Evolutionary conservation across 2,888 invertebrate genomes (phyloP), one percentile per base, ranked within the genome.

Genomic region (Byasa hedistus): DNA sequence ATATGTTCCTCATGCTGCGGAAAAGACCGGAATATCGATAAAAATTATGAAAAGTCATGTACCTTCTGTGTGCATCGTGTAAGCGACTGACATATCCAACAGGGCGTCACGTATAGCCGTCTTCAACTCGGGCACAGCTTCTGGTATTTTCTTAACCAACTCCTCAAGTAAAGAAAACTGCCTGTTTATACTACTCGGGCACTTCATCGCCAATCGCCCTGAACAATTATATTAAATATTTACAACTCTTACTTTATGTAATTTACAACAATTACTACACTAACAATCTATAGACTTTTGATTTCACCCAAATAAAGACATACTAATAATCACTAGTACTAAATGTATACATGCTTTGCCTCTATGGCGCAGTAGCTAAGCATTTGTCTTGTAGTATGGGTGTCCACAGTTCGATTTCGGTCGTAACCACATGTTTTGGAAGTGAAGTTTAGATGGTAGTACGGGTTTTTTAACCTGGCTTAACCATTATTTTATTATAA

Each of bases 21-120:
- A 44, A 44, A 44, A 44, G 12, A 17, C 12, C 2, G 17, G 17
- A 39, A 39, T 39, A 2, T 4, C 0, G 12, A 44, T 17, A 15
- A 1, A 44, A 4, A 44, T 15, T 17, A 15, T 19, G 32, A 22
- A 23, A 55, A 8, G 17, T 52, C 5, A 32, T 58, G 57, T 72
- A 90, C 91, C 87, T 73, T 85, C 76, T 65, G 78, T 72, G n/a
- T 72, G 75, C 57, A 90, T 84, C 71, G 89, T 93, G 75, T 94
- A 95, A 0, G 95, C 94, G 7, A 91, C 91, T 0, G 95, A 92
- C 94, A 96, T 95, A 61, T 95, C 93, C 0, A 95, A 88, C 52
- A 96, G 76, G 0, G 95, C 94, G 75, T 95, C 95, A 27, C 95
- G 89, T 15, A 96, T 91, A 0, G 95, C 94, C 0, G 94, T 92